Evolutionary conservation across 2,797 vertebrate species (phyloP).

Genomic region (Cynopterus sphinx): DNA sequence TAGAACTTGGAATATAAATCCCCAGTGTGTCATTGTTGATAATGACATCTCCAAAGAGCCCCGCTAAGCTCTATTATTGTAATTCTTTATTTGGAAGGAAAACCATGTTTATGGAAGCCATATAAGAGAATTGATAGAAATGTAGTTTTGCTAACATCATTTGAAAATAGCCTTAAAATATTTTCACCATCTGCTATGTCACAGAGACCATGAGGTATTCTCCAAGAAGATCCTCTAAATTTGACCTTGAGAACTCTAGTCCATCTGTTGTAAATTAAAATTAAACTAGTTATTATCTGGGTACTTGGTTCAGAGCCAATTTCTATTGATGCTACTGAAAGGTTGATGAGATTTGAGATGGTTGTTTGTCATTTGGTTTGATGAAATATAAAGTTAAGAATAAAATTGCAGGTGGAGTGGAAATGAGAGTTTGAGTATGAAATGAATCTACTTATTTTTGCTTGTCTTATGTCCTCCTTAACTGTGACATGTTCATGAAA

Average conservation of each 20-base stretch:
- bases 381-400: neutral
- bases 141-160: conserved; percentile 29
- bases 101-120: conserved; percentile 56
- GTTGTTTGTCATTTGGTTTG: neutral
- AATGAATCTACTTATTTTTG: neutral
- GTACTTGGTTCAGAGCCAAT: conserved; percentile 41
- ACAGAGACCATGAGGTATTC: conserved; percentile 31
- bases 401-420: neutral
- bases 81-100: conserved; percentile 58
- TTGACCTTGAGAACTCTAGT: conserved; percentile 54
- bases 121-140: conserved; percentile 46
- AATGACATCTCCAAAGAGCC: conserved; percentile 57
- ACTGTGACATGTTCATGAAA: neutral
- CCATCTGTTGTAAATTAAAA: conserved; percentile 67
- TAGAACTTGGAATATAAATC: conserved; percentile 56
- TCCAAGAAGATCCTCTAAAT: conserved; percentile 41
- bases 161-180: conserved; percentile 66
- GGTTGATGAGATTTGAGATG: neutral
- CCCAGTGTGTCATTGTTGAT: conserved; percentile 51
- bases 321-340: neutral
- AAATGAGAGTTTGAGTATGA: neutral
- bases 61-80: conserved; percentile 38
- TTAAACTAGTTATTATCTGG: conserved; percentile 54
- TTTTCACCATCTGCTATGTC: conserved; percentile 62
- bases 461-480: neutral